Percentiles rank a stretch among this genome's conserved stretches.
These are phyloP conservation scores for Hemiprocne comata DNA, from an alignment of 2,113 vertebrate genomes.

Conservation along the genomic window DNA sequence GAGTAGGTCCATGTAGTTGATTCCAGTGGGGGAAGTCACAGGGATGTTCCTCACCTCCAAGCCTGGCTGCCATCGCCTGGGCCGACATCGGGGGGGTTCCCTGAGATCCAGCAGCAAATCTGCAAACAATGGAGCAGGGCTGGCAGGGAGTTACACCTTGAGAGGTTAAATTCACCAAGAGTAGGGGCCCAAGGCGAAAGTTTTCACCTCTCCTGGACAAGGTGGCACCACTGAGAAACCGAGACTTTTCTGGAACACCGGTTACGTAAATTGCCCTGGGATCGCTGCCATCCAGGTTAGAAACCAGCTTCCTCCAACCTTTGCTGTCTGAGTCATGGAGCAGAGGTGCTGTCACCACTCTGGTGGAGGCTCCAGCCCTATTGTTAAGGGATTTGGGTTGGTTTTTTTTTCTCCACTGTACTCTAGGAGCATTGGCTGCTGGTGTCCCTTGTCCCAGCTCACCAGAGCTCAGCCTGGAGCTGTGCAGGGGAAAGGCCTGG, in stretches of 20 bases:
- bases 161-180: not conserved
- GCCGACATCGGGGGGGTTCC: accelerated
- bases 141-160: not conserved
- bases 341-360: conserved; percentile 18
- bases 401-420: conserved; percentile 18
- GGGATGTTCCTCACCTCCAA: not conserved
- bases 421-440: accelerated
- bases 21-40: not conserved
- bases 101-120: not conserved
- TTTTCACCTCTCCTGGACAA: not conserved
- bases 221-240: not conserved
- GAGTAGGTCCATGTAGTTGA: accelerated
- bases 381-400: not conserved
- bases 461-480: not conserved
- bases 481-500: accelerated
- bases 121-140: accelerated
- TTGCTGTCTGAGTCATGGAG: conserved; percentile 62
- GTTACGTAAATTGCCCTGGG: conserved; percentile 78
- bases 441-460: not conserved
- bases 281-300: conserved; percentile 73
- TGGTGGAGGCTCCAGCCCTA: not conserved
- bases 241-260: conserved; percentile 69
- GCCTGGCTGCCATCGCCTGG: not conserved
- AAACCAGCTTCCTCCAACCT: conserved; percentile 47
- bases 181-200: not conserved